Evolutionary conservation across 2,797 vertebrate species (phyloP).

Genomic region (Dallia pectoralis): DNA sequence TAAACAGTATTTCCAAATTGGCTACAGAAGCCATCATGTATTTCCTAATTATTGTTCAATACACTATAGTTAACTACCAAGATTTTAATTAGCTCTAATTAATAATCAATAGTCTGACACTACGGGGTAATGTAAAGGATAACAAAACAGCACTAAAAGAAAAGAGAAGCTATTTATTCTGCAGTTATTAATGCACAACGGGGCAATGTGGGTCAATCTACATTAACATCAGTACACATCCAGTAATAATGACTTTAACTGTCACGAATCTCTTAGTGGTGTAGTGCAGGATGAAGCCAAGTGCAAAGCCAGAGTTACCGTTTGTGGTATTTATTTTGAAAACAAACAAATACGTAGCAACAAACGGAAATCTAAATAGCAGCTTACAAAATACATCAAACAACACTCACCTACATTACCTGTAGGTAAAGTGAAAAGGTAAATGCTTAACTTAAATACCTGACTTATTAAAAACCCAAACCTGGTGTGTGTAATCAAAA

Average conservation of each 20-base stretch:
- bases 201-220: neutral
- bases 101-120: neutral
- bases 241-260: neutral
- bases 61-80: neutral
- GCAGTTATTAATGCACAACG: neutral
- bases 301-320: too few species aligned
- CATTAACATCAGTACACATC: neutral
- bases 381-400: too few species aligned
- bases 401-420: too few species aligned
- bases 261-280: too few species aligned
- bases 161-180: neutral
- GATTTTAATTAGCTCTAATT: neutral
- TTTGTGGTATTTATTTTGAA: too few species aligned
- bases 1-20: neutral
- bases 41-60: neutral
- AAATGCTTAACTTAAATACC: too few species aligned
- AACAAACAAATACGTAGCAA: too few species aligned
- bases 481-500: neutral
- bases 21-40: neutral
- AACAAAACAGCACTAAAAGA: neutral
- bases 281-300: too few species aligned
- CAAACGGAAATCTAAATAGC: too few species aligned
- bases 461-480: too few species aligned
- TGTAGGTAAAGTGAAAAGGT: too few species aligned
- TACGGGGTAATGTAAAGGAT: neutral